Percentiles rank a stretch among this genome's conserved stretches.
Conservation (phyloP, 2,888 invertebrate genomes). For the Aphodius granarius region DNA sequence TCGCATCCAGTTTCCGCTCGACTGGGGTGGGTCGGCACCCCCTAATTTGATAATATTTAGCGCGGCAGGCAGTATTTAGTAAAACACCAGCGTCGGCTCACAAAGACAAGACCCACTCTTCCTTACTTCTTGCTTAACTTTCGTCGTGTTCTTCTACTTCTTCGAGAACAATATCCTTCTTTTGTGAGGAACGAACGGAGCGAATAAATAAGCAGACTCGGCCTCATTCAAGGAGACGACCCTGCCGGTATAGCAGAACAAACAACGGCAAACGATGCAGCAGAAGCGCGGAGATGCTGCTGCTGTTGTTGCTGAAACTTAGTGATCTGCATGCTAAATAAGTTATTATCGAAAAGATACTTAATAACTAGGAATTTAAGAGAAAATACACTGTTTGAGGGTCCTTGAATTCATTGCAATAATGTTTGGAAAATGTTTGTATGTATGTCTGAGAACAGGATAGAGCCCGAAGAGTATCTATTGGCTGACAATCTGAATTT, state of each 20-base stretch:
- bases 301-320: not conserved
- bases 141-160: not conserved
- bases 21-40: not conserved
- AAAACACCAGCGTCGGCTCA: not conserved
- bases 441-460: no score
- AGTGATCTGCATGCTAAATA: not conserved
- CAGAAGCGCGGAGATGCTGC: not conserved
- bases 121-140: not conserved
- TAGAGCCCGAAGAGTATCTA: no score
- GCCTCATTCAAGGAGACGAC: not conserved
- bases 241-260: not conserved
- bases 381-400: no score
- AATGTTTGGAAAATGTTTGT: no score
- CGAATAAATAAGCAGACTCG: not conserved
- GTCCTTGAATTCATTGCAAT: no score
- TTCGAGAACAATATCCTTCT: not conserved
- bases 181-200: not conserved
- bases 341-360: no score
- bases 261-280: not conserved
- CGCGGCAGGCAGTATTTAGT: not conserved
- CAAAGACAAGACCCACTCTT: not conserved
- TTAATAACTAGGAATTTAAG: no score
- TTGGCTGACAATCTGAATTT: no score
- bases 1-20: not conserved
- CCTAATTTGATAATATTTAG: not conserved